Evolutionary conservation across 2,113 vertebrate genomes (phyloP), one percentile per base, ranked within the genome.

Genomic region (Phalacrocorax pelagicus): DNA sequence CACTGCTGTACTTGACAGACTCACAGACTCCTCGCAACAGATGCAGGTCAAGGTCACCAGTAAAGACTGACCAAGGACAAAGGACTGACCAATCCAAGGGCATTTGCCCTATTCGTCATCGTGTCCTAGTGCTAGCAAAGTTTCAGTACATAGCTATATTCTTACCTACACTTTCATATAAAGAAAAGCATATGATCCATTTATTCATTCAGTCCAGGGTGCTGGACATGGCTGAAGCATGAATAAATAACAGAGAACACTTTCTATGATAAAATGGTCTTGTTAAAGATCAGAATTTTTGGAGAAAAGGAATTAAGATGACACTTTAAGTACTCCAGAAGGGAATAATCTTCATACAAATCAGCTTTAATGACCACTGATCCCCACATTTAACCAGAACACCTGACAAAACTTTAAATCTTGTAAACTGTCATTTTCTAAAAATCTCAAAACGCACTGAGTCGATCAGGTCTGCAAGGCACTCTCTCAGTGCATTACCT

Each of bases 21-120:
- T 62, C 0, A 0, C 34, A 90, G 85, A 23, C 36, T 91, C 86
- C 85, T 86, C 1, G 0, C 71, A 73, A 90, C 26, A 88, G 71
- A 94, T 62, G 71, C 61, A 94, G 94, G 96, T 94, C 91, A 95
- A 96, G 86, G 92, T 86, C 83, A 91, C 46, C 54, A 82, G 72
- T 54, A 84, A 86, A 92, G 44, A 63, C 65, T 42, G 66, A 77
- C 57, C 55, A 92, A 95, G 91, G 65, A 78, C 85, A 90, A 69
- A 89, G 51, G 42, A 70, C 75, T 88, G 58, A 29, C 72, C 89
- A 83, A 17, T 62, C 66, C 80, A 89, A 11, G 3, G 32, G 49
- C 16, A 44, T 77, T 46, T 66, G 65, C 44, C 27, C 51, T 94
- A 32, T 51, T 67, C 6, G 6, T 58, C 52, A 75, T 42, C 16